These are phyloP conservation scores for Vicugna pacos DNA, from an alignment of 2,113 vertebrate genomes.

Conservation along the genomic window DNA sequence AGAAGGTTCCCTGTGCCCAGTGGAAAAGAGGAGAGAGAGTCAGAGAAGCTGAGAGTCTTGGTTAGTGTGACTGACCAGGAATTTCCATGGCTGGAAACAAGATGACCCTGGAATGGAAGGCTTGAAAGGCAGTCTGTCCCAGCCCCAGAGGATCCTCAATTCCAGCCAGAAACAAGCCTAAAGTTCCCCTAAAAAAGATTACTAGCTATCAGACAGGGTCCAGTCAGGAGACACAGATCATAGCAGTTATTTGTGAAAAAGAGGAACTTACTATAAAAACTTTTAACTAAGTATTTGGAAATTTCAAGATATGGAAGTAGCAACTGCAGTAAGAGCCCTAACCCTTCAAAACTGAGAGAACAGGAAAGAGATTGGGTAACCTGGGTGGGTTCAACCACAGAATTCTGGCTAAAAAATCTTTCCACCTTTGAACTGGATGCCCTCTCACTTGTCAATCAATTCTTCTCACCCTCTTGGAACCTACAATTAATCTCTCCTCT, in stretches of 20 bases:
- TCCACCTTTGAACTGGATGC: not conserved
- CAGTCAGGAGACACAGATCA: not conserved
- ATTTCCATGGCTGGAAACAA: not conserved
- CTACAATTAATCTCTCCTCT: not conserved
- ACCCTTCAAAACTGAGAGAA: not conserved
- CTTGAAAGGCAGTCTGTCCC: not conserved
- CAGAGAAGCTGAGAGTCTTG: not conserved
- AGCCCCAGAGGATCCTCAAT: not conserved
- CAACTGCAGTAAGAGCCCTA: not conserved
- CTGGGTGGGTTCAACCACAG: not conserved
- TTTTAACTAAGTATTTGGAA: not conserved
- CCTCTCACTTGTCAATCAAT: not conserved
- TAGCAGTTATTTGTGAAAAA: not conserved
- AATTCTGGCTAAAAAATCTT: not conserved
- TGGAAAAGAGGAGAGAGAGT: rapidly evolving
- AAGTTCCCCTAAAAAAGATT: not conserved
- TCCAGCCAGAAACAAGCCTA: not conserved
- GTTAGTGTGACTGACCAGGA: not conserved
- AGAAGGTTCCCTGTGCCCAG: not conserved
- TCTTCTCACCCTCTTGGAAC: not conserved
- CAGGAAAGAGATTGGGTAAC: not conserved
- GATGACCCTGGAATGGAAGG: not conserved
- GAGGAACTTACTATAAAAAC: not conserved
- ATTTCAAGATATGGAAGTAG: not conserved
- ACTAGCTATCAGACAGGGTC: not conserved